Evolutionary conservation across 2,797 vertebrate genomes (phyloP).

Genomic region (Petrocephalus sullivani): DNA sequence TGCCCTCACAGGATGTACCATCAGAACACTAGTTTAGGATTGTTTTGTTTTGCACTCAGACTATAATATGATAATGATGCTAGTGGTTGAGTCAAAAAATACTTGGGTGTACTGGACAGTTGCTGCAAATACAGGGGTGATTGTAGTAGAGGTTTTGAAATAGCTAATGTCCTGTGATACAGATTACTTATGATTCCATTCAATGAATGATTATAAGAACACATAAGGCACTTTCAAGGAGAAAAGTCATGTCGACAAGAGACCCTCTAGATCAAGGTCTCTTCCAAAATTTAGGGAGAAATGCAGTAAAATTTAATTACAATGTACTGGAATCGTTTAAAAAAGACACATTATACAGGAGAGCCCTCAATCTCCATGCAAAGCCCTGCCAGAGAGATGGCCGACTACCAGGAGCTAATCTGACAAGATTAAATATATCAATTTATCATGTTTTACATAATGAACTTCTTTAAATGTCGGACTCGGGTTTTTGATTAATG

Average conservation of each 20-base stretch:
- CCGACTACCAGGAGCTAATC: neutral
- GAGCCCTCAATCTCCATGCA: neutral
- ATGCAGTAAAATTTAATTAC: constrained; percentile 14
- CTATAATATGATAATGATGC: neutral
- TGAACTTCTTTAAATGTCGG: neutral
- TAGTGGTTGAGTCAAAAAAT: neutral
- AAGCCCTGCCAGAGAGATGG: neutral
- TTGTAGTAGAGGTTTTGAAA: neutral
- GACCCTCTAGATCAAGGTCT: neutral
- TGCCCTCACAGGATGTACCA: neutral
- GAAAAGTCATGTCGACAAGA: neutral
- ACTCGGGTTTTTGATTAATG: neutral
- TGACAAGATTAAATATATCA: constrained; percentile 12
- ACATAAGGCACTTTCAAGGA: neutral
- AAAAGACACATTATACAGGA: neutral
- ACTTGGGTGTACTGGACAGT: neutral
- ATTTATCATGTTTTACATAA: constrained; percentile 8
- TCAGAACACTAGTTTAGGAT: neutral
- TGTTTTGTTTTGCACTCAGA: neutral
- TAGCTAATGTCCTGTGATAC: neutral
- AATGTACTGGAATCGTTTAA: neutral
- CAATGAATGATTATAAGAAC: neutral
- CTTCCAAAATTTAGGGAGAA: neutral
- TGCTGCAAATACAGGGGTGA: no score
- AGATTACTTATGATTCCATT: neutral